Base-by-base conservation (phyloP, 2,797 vertebrate species). In the Sphenodon punctatus region DNA sequence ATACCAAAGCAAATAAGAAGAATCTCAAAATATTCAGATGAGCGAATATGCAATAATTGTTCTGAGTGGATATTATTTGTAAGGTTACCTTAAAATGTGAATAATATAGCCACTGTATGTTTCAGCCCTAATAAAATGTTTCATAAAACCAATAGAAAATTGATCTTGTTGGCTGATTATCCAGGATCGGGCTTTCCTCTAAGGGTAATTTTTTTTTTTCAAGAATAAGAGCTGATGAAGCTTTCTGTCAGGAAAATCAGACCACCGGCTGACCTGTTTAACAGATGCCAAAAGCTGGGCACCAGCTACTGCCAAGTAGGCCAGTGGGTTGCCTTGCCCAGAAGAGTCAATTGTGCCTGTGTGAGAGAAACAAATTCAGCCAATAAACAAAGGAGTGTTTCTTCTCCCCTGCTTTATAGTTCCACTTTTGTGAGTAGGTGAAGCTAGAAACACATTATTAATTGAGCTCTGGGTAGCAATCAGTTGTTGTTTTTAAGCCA, bases 251-350 rank as follows among this genome's bases (percentile, higher is more conserved):
- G 43, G 32, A 8, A 10, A 23, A 23, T 27, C 41, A 90, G 92
- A 86, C 91, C 91, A 90, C 89, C 89, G 84, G 82, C 77, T 8
- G 70, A 79, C 89, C 89, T 34, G 85, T 69, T 85, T 67, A 84
- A 58, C 13, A 1, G 48, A 9, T 84, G 88, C 88, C 92, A 93
- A 80, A 19, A 78, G 75, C 84, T 27, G 67, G 82, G 41, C n/a
- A n/a, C n/a, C n/a, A n/a, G n/a, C n/a, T 46, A 77, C 10, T 80
- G 92, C 89, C 91, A 92, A 91, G 84, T 93, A 87, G 87, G 91
- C 89, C 87, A 93, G 73, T 91, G 91, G 91, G 92, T 79, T 93
- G 84, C 84, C 92, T 82, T 89, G 76, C 89, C 86, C 88, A 75
- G 45, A 90, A 86, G 82, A 92, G 82, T 92, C 75, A 67, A 14